A percentile compares a stretch with the other conserved stretches of the same genome.
Conservation (phyloP, 2,113 vertebrate genomes). For the Callaeas wilsoni region DNA sequence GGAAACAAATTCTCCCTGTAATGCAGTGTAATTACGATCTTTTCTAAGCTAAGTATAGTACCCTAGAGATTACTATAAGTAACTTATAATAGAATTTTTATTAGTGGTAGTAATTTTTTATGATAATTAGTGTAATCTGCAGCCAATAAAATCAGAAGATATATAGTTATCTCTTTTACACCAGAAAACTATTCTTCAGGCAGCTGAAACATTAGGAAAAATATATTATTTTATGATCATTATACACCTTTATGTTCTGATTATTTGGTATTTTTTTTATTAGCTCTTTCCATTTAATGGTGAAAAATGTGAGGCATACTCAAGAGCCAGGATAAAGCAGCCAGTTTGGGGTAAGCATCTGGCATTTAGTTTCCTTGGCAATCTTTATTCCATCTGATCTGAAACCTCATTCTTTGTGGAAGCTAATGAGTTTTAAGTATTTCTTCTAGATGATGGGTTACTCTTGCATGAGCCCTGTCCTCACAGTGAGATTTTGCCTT, state of each 20-base stretch:
- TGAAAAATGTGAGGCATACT: constrained; percentile 33
- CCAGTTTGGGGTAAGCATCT: neutral
- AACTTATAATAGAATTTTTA: constrained; percentile 85
- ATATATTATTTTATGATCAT: constrained; percentile 43
- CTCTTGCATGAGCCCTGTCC: neutral
- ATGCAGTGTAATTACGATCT: constrained; percentile 69
- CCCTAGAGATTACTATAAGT: constrained; percentile 80
- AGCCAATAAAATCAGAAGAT: constrained; percentile 78
- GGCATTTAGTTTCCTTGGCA: neutral
- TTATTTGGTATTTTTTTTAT: constrained; percentile 52
- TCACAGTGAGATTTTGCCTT: neutral
- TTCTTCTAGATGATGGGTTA: neutral
- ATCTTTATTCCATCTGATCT: neutral
- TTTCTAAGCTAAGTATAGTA: constrained; percentile 70
- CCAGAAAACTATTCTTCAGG: constrained; percentile 68
- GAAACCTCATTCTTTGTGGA: neutral
- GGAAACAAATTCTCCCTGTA: constrained; percentile 73
- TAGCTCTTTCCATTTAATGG: constrained; percentile 52
- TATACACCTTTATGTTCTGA: constrained; percentile 36
- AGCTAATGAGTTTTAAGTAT: neutral
- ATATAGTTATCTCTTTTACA: constrained; percentile 76
- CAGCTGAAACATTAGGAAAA: constrained; percentile 58
- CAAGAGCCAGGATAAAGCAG: neutral
- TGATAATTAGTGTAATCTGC: constrained; percentile 81
- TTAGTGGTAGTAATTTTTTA: constrained; percentile 82